phyloP scores from a whole-genome alignment of 2,113 vertebrate species.

The Carlito syrichta region DNA sequence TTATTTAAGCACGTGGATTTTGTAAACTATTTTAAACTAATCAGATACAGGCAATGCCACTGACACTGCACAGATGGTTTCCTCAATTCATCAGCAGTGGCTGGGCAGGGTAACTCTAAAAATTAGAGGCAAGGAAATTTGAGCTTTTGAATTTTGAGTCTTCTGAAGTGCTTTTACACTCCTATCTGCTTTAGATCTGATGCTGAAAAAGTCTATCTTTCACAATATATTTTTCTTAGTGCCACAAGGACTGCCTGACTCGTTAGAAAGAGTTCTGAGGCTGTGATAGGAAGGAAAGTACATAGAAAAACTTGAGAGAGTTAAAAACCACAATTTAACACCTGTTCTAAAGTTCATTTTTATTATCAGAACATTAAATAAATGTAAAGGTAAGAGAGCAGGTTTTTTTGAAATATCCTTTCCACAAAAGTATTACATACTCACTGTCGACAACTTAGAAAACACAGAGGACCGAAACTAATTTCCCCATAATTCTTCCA shows the following conservation, averaged over 20 bases:
- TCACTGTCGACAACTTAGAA: neutral
- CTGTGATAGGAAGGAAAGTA: neutral
- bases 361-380: neutral
- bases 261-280: neutral
- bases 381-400: neutral
- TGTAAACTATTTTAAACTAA: slow-evolving; percentile 37
- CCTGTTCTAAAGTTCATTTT: neutral
- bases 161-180: neutral
- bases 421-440: neutral
- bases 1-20: slow-evolving; percentile 43
- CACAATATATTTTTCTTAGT: neutral
- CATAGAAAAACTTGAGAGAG: neutral
- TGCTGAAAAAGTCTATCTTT: neutral
- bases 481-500: neutral
- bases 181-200: neutral
- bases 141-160: neutral
- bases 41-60: neutral
- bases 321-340: slow-evolving; percentile 2
- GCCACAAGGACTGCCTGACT: neutral
- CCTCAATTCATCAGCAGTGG: neutral
- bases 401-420: neutral
- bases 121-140: neutral
- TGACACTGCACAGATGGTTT: neutral
- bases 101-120: neutral
- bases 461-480: neutral